Evolutionary conservation across 2,888 invertebrate species (phyloP).

Genomic region (Girardia tigrina): DNA sequence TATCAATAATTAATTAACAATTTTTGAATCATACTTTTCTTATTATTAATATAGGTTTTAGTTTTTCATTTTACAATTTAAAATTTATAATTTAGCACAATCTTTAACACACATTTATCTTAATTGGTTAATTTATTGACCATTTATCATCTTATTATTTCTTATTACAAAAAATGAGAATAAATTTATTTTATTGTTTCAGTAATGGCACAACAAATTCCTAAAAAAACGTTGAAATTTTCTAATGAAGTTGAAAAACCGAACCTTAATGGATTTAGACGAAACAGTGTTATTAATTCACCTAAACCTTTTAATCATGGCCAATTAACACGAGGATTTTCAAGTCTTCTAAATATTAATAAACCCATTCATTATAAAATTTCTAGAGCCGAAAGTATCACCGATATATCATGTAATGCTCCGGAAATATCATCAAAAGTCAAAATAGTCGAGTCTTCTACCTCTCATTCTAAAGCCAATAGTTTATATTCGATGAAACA

Average conservation of each 20-base stretch:
- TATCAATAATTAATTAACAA: too few relatives aligned
- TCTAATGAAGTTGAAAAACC: neutral
- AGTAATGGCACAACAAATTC: neutral
- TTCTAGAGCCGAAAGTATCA: neutral
- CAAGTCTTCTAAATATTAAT: neutral
- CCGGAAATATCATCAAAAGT: neutral
- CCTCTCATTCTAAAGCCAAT: neutral
- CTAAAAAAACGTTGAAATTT: neutral
- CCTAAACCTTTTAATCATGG: neutral
- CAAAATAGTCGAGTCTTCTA: neutral
- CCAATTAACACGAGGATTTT: neutral
- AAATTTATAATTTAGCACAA: too few relatives aligned
- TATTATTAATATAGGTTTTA: too few relatives aligned
- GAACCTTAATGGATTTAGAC: neutral
- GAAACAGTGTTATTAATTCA: neutral
- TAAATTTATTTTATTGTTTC: neutral
- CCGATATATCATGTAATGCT: constrained; percentile 18
- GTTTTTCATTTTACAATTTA: too few relatives aligned
- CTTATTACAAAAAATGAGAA: too few relatives aligned
- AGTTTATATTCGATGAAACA: neutral
- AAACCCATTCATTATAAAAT: neutral
- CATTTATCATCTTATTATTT: too few relatives aligned
- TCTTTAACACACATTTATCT: too few relatives aligned
- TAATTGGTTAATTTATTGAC: too few relatives aligned
- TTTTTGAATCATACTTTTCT: too few relatives aligned